Evolutionary conservation across 2,113 vertebrate genomes (phyloP).

Genomic region (Heterochromis multidens): DNA sequence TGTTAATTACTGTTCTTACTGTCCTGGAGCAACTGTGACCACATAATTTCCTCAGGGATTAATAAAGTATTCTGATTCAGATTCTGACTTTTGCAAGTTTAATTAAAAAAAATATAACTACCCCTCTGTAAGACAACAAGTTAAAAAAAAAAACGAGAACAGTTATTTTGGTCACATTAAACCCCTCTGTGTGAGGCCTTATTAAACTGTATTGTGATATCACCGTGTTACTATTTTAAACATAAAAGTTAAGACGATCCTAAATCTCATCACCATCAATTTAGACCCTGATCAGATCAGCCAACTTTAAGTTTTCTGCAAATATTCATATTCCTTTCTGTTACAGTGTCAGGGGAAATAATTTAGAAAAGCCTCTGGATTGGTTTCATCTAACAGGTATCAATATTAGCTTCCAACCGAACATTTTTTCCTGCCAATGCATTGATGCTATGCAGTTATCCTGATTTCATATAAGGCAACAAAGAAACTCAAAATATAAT

Average conservation of each 20-base stretch:
- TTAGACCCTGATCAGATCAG: neutral
- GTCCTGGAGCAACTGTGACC: no score
- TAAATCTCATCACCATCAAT: neutral
- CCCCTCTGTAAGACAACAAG: rapidly evolving
- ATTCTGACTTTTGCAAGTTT: neutral
- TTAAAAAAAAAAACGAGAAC: neutral
- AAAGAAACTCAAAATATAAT: neutral
- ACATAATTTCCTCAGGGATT: no score
- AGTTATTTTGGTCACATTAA: neutral
- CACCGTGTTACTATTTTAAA: neutral
- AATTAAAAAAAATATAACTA: neutral
- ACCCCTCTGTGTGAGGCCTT: neutral
- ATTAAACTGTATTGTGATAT: neutral
- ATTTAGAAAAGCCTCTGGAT: neutral
- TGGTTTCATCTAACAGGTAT: neutral
- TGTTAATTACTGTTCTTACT: no score
- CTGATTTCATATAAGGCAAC: neutral
- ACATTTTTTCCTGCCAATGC: neutral
- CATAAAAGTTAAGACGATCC: neutral
- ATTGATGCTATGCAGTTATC: neutral
- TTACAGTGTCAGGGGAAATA: neutral
- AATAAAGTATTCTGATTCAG: no score
- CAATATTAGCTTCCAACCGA: neutral
- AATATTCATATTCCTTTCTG: neutral
- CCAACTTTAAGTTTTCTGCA: neutral